These are phyloP conservation scores for Leptura quadrifasciata DNA, from an alignment of 2,888 invertebrate genomes.

Conservation along the genomic window DNA sequence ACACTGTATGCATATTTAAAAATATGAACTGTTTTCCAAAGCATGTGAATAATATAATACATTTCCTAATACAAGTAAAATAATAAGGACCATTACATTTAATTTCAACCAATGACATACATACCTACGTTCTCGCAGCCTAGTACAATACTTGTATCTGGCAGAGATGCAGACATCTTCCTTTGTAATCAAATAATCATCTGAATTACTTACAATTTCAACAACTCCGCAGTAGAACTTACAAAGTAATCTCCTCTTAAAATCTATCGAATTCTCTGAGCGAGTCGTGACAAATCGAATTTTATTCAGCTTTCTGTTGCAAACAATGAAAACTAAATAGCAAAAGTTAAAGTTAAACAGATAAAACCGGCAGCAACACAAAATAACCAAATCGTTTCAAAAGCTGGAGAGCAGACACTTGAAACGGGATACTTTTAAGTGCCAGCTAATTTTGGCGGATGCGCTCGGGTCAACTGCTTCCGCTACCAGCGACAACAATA, in stretches of 20 bases:
- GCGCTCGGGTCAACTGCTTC: conserved; percentile 49
- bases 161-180: not conserved
- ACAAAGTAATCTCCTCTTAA: conserved; percentile 1
- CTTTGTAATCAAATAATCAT: conserved; percentile 7
- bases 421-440: conserved; percentile 33
- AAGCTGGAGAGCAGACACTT: conserved; percentile 5
- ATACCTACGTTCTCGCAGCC: not conserved
- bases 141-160: not conserved
- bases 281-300: conserved; percentile 7
- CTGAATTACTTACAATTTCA: conserved; percentile 7
- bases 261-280: not conserved
- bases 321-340: conserved; percentile 3
- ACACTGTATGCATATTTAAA: too few species aligned
- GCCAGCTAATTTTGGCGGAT: conserved; percentile 51
- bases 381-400: not conserved
- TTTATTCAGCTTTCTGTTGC: conserved; percentile 7
- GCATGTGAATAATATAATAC: not conserved
- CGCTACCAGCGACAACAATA: conserved; percentile 34
- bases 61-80: not conserved
- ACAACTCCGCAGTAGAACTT: not conserved
- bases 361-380: conserved; percentile 8
- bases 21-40: too few species aligned
- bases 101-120: not conserved
- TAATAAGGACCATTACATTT: not conserved
- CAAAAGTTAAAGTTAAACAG: conserved; percentile 7